A percentile compares a stretch with the other conserved stretches of the same genome.
phyloP scores from a whole-genome alignment of 2,797 vertebrate genomes.

The Epinephelus awoara region DNA sequence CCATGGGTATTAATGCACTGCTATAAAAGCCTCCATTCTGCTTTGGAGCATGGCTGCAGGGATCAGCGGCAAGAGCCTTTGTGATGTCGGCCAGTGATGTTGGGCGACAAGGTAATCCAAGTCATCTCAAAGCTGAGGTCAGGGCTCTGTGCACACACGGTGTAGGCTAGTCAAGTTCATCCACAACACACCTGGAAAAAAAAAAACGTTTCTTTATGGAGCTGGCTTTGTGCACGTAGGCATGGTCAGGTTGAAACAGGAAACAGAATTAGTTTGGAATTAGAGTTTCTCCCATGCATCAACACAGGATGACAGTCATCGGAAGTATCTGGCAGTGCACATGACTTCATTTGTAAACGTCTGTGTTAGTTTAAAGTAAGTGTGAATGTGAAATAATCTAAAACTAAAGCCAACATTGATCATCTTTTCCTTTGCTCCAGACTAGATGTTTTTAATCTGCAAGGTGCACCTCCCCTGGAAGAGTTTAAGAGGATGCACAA shows the following conservation, averaged over 20 bases:
- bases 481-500: too few relatives aligned
- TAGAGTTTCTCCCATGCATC: too few relatives aligned
- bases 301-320: too few relatives aligned
- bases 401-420: too few relatives aligned
- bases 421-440: too few relatives aligned
- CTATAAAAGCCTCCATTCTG: background rate
- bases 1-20: background rate
- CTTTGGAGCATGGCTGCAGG: background rate
- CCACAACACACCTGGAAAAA: background rate
- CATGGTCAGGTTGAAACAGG: background rate
- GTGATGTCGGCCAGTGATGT: background rate
- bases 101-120: background rate
- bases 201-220: background rate
- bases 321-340: too few relatives aligned
- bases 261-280: too few relatives aligned
- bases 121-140: background rate
- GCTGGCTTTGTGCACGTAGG: background rate
- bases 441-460: too few relatives aligned
- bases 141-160: background rate
- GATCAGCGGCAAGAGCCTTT: background rate
- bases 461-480: too few relatives aligned
- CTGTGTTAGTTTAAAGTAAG: too few relatives aligned
- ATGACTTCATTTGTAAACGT: too few relatives aligned
- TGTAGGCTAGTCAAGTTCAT: background rate
- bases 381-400: too few relatives aligned